phyloP scores from a whole-genome alignment of 2,888 invertebrate species.

The Zele albiditarsus region DNA sequence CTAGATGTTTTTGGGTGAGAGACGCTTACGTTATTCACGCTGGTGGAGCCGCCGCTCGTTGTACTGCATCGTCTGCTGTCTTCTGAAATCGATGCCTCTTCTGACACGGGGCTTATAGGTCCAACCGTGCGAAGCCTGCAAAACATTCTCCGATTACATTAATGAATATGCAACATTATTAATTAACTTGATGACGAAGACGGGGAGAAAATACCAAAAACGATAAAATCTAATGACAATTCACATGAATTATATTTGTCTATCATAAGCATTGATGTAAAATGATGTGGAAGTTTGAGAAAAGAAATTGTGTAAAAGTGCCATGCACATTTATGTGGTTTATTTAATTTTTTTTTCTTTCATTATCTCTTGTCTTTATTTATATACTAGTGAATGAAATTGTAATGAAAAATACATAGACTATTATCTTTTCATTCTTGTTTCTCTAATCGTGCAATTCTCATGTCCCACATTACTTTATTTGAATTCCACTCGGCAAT shows the following conservation, averaged over 20 bases:
- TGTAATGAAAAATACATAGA: not conserved
- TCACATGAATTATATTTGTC: not conserved
- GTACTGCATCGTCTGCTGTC: slow-evolving; percentile 61
- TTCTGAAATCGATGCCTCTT: slow-evolving; percentile 61
- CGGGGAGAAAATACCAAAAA: not conserved
- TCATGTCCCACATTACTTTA: slow-evolving; percentile 54
- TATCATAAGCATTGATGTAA: not conserved
- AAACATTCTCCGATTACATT: slow-evolving; percentile 33
- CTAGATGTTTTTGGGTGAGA: slow-evolving; percentile 60
- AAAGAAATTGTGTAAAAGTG: slow-evolving; percentile 13
- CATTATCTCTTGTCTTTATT: not conserved
- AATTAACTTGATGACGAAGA: slow-evolving; percentile 8
- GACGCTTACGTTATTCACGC: slow-evolving; percentile 66
- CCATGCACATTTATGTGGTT: slow-evolving; percentile 24
- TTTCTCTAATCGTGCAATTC: slow-evolving; percentile 49
- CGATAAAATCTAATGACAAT: slow-evolving; percentile 27
- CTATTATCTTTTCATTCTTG: not conserved
- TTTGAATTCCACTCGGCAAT: slow-evolving; percentile 48
- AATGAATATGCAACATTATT: not conserved
- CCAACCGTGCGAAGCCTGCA: slow-evolving; percentile 65
- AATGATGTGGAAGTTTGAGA: slow-evolving; percentile 16
- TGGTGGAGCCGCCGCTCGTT: slow-evolving; percentile 63
- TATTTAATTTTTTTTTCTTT: not conserved
- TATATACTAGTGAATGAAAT: not conserved
- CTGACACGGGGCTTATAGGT: slow-evolving; percentile 61